phyloP scores from a whole-genome alignment of 2,797 vertebrate species.

The Orestias chungarensis region DNA sequence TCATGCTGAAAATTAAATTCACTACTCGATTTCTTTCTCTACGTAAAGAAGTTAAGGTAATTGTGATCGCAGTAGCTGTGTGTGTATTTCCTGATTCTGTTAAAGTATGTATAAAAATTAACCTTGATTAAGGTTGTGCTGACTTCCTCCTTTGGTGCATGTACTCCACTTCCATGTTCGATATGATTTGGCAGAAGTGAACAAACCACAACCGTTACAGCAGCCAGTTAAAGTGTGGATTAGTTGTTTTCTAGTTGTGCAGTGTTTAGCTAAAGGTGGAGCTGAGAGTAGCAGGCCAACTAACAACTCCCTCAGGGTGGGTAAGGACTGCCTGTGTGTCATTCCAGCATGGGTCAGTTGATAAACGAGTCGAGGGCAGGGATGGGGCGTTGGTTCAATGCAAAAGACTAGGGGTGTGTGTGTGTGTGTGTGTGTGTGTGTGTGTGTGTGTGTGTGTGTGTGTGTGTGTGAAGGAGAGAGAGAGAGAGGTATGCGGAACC shows the following conservation, averaged over 20 bases:
- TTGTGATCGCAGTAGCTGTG: too few relatives aligned
- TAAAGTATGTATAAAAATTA: background rate
- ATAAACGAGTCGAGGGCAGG: constrained; percentile 40
- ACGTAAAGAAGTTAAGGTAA: too few relatives aligned
- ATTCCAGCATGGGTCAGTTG: constrained; percentile 51
- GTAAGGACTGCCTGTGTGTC: constrained; percentile 3
- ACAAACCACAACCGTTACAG: background rate
- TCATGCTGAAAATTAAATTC: too few relatives aligned
- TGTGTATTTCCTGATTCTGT: too few relatives aligned
- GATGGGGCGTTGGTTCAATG: constrained; percentile 41
- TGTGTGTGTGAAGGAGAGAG: constrained; percentile 11
- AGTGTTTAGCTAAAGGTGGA: constrained; percentile 16
- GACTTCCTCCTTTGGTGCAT: background rate
- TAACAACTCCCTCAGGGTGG: constrained; percentile 46
- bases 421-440: background rate
- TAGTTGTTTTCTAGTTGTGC: background rate
- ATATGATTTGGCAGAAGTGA: constrained; percentile 8
- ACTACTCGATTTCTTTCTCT: too few relatives aligned
- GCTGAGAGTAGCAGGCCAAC: constrained; percentile 24
- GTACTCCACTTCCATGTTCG: background rate
- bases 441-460: constrained; percentile 5
- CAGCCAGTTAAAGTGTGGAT: background rate
- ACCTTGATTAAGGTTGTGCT: background rate
- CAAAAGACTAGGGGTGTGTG: constrained; percentile 9
- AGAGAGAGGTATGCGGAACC: constrained; percentile 68